Conservation (phyloP, 92 coral and sea anemone species). For the Palythoa grandiflora region DNA sequence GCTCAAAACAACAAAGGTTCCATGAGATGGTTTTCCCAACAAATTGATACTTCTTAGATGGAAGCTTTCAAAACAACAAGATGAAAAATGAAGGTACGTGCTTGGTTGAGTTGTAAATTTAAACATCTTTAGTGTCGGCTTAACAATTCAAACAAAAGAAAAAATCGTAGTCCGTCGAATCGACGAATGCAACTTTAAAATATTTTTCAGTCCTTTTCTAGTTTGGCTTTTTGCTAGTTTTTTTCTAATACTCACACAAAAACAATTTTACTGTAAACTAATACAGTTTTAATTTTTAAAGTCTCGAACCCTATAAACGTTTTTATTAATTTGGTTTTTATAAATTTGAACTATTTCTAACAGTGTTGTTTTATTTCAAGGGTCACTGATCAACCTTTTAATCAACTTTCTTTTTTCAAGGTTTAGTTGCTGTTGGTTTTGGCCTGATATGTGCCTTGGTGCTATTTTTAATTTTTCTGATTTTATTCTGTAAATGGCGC, state of each 20-base stretch:
- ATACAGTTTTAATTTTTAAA: background rate
- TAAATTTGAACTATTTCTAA: background rate
- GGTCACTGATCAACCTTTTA: slow-evolving; percentile 13
- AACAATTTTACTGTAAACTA: background rate
- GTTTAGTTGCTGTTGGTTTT: slow-evolving; percentile 35
- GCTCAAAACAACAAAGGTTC: background rate
- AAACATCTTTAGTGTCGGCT: background rate
- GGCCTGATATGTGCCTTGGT: slow-evolving; percentile 36
- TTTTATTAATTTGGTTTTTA: background rate
- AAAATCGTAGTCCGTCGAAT: background rate
- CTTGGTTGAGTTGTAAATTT: background rate
- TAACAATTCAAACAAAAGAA: background rate
- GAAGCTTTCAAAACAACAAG: background rate
- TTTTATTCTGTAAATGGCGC: slow-evolving; percentile 41
- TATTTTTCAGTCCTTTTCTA: background rate
- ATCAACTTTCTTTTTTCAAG: slow-evolving; percentile 20
- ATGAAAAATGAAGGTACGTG: slow-evolving; percentile 41
- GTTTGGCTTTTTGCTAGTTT: background rate
- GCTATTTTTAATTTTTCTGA: slow-evolving; percentile 11
- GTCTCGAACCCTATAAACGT: background rate
- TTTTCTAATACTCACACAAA: background rate
- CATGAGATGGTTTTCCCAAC: background rate
- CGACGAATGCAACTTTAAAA: background rate
- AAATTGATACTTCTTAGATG: background rate
- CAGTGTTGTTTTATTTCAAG: background rate